Evolutionary conservation across 2,797 vertebrate species (phyloP), one percentile per base, ranked within the genome.

Genomic region (Falco berigora): DNA sequence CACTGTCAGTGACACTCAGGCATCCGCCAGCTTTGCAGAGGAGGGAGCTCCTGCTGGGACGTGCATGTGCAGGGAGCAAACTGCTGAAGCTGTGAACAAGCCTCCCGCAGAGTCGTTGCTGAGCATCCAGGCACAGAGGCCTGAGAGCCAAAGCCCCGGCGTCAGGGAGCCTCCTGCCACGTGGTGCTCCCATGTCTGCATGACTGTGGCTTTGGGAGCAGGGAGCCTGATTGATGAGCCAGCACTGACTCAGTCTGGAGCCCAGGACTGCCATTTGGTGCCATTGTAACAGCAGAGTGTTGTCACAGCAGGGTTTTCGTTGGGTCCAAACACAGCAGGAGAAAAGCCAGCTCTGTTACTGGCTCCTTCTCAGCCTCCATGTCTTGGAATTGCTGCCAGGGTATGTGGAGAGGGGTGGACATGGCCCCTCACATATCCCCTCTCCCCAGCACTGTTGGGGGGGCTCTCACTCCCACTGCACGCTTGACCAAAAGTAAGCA

Each of bases 181-280:
- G 0, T 25, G 55, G 17, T 67, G 91, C 53, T 68, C 78, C 10
- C 50, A 24, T 0, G 3, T 38, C 86, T 63, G 25, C 0, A 0
- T 32, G 77, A 81, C n/a, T 7, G 8, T 2, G 24, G 82, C 62
- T 94, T 12, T 84, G 50, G 92, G 87, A 86, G 73, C 55, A 36
- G 59, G 44, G 77, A 86, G 64, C 72, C 64, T 4, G 1, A 8
- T 25, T 28, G 2, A 47, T 42, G 58, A 90, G 55, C 77, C 90
- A 76, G 49, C 34, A 9, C 46, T 72, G 79, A 36, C 7, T 12
- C 47, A 13, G 40, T 28, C 66, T 86, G 79, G 85, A 72, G 40
- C 46, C 66, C 7, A 2, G 2, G 2, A 62, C 88, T 86, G 73
- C 75, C 1, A 1, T 28, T 84, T 1, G 30, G 76, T 92, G 90